phyloP scores from a whole-genome alignment of 2,888 invertebrate species.

The Lochmaea crataegi region DNA sequence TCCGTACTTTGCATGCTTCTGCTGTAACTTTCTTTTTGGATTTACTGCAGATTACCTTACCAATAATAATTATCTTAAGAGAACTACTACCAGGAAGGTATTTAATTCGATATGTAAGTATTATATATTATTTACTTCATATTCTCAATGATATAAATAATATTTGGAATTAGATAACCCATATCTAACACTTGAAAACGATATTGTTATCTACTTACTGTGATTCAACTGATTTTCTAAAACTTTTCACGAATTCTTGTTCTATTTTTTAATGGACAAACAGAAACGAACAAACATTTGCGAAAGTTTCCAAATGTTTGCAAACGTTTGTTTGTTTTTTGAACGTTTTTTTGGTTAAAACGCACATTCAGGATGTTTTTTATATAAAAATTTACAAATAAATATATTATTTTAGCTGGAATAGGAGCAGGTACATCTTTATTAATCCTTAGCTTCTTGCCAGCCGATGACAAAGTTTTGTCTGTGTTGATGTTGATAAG shows the following conservation, averaged over 20 bases:
- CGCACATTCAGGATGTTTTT: not conserved
- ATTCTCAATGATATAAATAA: no score
- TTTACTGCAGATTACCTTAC: slow-evolving; percentile 73
- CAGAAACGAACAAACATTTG: no score
- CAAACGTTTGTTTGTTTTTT: no score
- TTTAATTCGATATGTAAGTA: slow-evolving; percentile 66
- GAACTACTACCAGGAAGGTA: slow-evolving; percentile 66
- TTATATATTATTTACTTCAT: not conserved
- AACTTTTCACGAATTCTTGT: no score
- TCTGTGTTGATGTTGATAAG: slow-evolving; percentile 75
- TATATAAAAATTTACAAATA: no score
- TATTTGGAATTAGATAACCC: no score
- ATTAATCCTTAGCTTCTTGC: slow-evolving; percentile 70
- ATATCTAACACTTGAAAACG: no score
- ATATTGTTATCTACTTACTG: no score
- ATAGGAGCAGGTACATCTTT: slow-evolving; percentile 75
- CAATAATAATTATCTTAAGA: slow-evolving; percentile 57
- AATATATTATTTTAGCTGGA: slow-evolving; percentile 53
- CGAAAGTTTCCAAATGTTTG: no score
- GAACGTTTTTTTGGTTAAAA: not conserved
- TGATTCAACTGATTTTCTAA: no score
- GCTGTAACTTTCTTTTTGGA: slow-evolving; percentile 77
- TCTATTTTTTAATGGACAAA: no score
- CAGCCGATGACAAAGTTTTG: slow-evolving; percentile 68
- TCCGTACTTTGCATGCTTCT: slow-evolving; percentile 79